These are phyloP conservation scores for Isoperla grammatica DNA, from an alignment of 2,888 invertebrate species.

Conservation along the genomic window DNA sequence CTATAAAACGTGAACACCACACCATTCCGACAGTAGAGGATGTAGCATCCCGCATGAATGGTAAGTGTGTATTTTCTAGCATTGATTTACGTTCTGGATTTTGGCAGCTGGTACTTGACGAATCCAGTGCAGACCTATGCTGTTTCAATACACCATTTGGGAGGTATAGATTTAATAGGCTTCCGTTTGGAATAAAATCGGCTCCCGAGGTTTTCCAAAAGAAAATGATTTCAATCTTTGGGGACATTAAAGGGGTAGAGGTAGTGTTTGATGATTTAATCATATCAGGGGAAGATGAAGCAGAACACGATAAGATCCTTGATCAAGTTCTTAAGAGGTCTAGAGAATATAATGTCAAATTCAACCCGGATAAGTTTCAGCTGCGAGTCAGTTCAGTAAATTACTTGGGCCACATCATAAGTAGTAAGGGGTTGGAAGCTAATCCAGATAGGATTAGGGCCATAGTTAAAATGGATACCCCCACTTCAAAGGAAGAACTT, in stretches of 20 bases:
- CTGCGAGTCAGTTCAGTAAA: constrained; percentile 34
- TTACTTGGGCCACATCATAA: constrained; percentile 31
- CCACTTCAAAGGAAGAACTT: too few relatives aligned
- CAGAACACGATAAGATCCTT: constrained; percentile 13
- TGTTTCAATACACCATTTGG: constrained; percentile 25
- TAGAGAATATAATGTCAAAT: constrained; percentile 32
- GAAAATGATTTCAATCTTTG: constrained; percentile 37
- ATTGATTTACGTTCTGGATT: constrained; percentile 25
- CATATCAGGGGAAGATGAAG: constrained; percentile 29
- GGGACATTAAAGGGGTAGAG: constrained; percentile 37
- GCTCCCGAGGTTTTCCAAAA: neutral
- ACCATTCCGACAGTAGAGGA: too few relatives aligned
- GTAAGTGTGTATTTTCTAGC: constrained; percentile 19
- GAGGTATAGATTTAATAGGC: constrained; percentile 20
- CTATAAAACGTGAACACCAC: too few relatives aligned
- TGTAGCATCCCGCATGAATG: too few relatives aligned
- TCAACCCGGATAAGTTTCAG: constrained; percentile 29
- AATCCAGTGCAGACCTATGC: constrained; percentile 23
- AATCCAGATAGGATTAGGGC: too few relatives aligned
- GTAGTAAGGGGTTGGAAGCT: too few relatives aligned
- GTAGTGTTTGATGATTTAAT: constrained; percentile 40
- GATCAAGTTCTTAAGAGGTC: constrained; percentile 23
- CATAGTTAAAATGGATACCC: too few relatives aligned
- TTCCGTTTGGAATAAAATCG: constrained; percentile 24
- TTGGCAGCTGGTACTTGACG: constrained; percentile 22